These are phyloP conservation scores for Amphipoea oculea DNA, from an alignment of 2,888 invertebrate species.

Conservation along the genomic window DNA sequence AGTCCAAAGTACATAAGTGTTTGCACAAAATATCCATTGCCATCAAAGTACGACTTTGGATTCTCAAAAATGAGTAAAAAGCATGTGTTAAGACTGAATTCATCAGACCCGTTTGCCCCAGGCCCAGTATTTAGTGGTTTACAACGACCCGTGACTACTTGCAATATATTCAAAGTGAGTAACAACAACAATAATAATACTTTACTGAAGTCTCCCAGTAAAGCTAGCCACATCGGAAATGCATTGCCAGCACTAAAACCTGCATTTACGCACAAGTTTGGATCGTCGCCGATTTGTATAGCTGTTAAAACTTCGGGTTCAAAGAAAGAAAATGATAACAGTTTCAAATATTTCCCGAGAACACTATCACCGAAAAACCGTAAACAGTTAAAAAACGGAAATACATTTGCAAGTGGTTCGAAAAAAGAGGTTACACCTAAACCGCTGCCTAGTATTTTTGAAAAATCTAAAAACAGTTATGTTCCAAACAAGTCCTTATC, in stretches of 20 bases:
- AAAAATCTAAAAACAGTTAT: constrained; percentile 86
- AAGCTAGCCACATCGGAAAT: constrained; percentile 77
- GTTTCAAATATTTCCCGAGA: constrained; percentile 75
- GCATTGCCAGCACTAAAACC: constrained; percentile 84
- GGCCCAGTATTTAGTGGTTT: constrained; percentile 89
- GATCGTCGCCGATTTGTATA: constrained; percentile 83
- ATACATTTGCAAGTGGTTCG: constrained; percentile 71
- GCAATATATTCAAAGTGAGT: constrained; percentile 87
- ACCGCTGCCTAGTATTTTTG: constrained; percentile 83
- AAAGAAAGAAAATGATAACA: constrained; percentile 80
- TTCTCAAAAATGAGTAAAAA: constrained; percentile 84
- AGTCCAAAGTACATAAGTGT: constrained; percentile 88
- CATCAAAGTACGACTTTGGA: constrained; percentile 83
- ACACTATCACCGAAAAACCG: constrained; percentile 83
- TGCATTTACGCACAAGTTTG: constrained; percentile 88
- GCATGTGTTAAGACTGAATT: constrained; percentile 80
- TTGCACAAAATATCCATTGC: constrained; percentile 84
- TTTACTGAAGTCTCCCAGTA: constrained; percentile 83
- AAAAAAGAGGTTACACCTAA: constrained; percentile 82
- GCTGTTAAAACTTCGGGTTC: constrained; percentile 74
- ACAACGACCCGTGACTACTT: constrained; percentile 84
- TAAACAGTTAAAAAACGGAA: constrained; percentile 78
- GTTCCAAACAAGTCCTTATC: constrained; percentile 86
- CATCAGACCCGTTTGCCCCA: constrained; percentile 88
- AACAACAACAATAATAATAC: constrained; percentile 87